These are phyloP conservation scores for Megaceryle maxima DNA, from an alignment of 2,113 vertebrate genomes.

Conservation along the genomic window DNA sequence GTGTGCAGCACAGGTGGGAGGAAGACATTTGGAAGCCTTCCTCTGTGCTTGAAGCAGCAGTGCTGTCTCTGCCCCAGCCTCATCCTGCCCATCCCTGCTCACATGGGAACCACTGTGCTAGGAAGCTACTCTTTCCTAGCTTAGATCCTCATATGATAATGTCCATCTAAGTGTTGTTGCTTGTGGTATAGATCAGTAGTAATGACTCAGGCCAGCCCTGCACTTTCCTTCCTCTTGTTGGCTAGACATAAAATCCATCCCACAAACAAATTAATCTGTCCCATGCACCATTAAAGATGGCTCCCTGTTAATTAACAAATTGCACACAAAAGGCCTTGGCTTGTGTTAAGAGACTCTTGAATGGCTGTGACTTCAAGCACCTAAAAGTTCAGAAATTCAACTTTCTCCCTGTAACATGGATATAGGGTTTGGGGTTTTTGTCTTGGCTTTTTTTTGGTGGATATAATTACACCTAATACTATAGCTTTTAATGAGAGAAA, in stretches of 20 bases:
- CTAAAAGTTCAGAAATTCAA: neutral
- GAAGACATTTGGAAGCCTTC: neutral
- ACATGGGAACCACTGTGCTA: neutral
- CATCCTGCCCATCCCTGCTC: neutral
- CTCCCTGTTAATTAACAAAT: neutral
- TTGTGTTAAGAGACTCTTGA: neutral
- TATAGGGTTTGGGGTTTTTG: neutral
- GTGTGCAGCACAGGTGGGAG: neutral
- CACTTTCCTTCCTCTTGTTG: neutral
- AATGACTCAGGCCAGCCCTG: neutral
- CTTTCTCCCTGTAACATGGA: neutral
- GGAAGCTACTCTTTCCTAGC: neutral
- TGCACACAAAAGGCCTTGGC: neutral
- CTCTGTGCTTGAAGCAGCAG: neutral
- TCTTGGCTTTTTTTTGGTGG: neutral
- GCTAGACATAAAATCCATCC: neutral
- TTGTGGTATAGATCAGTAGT: neutral
- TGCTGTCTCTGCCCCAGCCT: neutral
- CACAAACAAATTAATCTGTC: neutral
- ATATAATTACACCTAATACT: neutral
- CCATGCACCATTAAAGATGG: neutral
- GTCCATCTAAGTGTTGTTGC: neutral
- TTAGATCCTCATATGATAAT: neutral
- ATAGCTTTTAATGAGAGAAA: neutral
- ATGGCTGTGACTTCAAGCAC: neutral